phyloP scores from a whole-genome alignment of 2,797 vertebrate genomes.

The Chaunax sp. region DNA sequence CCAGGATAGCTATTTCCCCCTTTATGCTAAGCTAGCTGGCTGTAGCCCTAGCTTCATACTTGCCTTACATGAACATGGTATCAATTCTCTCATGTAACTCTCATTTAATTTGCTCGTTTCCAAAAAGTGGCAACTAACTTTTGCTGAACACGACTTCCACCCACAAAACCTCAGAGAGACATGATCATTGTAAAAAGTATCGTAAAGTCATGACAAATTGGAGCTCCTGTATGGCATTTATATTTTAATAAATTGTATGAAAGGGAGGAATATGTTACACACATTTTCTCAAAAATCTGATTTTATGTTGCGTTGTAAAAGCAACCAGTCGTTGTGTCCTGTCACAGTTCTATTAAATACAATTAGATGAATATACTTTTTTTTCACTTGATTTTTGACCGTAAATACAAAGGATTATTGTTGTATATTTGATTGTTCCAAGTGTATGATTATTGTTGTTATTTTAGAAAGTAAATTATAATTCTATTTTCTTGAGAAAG shows the following conservation, averaged over 20 bases:
- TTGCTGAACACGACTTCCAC: slow-evolving; percentile 5
- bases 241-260: background rate
- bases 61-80: background rate
- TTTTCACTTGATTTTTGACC: slow-evolving; percentile 28
- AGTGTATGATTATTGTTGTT: slow-evolving; percentile 62
- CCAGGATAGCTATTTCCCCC: background rate
- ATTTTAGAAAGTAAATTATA: slow-evolving; percentile 75
- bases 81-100: background rate
- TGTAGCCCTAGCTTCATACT: background rate
- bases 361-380: slow-evolving; percentile 48
- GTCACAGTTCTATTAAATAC: slow-evolving; percentile 32
- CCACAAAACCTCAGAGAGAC: background rate
- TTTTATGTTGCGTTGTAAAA: slow-evolving; percentile 41
- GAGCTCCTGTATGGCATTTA: background rate
- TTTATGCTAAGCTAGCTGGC: background rate
- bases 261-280: background rate
- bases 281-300: background rate
- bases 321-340: slow-evolving; percentile 34
- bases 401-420: slow-evolving; percentile 57
- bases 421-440: slow-evolving; percentile 68
- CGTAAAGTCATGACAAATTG: background rate
- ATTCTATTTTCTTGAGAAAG: slow-evolving; percentile 70
- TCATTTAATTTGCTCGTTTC: no score
- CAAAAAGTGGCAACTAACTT: no score
- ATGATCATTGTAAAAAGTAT: background rate